Conservation (phyloP, 2,113 vertebrate genomes). For the Canis aureus region DNA sequence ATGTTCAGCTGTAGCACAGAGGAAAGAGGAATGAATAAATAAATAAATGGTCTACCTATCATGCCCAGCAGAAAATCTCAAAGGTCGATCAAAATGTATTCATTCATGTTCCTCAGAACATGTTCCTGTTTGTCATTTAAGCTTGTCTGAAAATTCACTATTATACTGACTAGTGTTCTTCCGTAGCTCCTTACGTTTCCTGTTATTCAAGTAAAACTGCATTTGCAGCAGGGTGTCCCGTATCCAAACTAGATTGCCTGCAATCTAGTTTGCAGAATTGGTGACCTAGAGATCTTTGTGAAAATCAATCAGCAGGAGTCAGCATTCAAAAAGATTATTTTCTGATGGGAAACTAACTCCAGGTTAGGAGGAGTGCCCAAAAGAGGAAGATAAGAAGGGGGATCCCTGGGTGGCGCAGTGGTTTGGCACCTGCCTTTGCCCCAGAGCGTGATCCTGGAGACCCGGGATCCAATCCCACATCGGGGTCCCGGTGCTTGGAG, state of each 20-base stretch:
- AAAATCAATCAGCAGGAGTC: not conserved
- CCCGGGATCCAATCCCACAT: too few species aligned
- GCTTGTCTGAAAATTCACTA: not conserved
- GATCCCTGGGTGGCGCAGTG: too few species aligned
- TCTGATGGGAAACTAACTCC: not conserved
- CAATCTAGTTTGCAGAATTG: not conserved
- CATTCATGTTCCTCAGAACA: not conserved
- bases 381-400: not conserved
- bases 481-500: too few species aligned
- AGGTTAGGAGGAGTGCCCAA: not conserved
- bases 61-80: not conserved
- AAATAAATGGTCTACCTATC: not conserved
- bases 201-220: slow-evolving; percentile 60
- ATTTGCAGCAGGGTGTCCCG: not conserved
- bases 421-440: too few species aligned
- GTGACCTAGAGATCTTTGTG: not conserved
- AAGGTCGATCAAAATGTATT: slow-evolving; percentile 5
- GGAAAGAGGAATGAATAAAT: not conserved
- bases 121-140: not conserved
- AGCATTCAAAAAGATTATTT: not conserved
- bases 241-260: not conserved
- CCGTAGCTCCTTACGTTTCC: not conserved
- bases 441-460: too few species aligned
- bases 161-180: not conserved
- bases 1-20: not conserved